Evolutionary conservation across 2,113 vertebrate species (phyloP).

Genomic region (Paraplagusia blochii): DNA sequence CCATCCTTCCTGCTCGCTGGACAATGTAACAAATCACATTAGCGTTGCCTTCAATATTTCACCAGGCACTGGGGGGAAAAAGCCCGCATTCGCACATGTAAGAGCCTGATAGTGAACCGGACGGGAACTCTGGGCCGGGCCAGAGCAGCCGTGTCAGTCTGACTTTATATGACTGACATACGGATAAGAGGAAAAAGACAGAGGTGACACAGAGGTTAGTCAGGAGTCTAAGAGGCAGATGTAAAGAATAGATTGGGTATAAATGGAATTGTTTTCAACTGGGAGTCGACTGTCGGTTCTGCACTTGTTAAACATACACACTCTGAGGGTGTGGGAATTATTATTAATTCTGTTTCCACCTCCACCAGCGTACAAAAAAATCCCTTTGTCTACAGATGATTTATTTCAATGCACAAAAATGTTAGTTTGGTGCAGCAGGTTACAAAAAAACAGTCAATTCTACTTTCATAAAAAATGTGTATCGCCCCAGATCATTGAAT

Average conservation of each 20-base stretch:
- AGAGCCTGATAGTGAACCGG: neutral
- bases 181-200: slow-evolving; percentile 36
- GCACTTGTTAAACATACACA: slow-evolving; percentile 25
- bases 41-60: slow-evolving; percentile 24
- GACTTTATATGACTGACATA: slow-evolving; percentile 36
- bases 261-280: slow-evolving; percentile 49
- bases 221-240: neutral
- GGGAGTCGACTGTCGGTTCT: slow-evolving; percentile 38
- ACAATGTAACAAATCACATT: slow-evolving; percentile 25
- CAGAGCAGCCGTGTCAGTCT: slow-evolving; percentile 9
- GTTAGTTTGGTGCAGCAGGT: neutral
- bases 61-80: slow-evolving; percentile 2
- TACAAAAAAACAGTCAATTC: slow-evolving; percentile 7
- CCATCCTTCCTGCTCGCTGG: slow-evolving; percentile 7
- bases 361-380: too few species aligned
- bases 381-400: too few species aligned
- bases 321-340: neutral
- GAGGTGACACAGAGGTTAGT: slow-evolving; percentile 37
- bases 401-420: neutral
- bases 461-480: slow-evolving; percentile 10
- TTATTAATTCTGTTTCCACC: too few species aligned
- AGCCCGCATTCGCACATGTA: slow-evolving; percentile 3
- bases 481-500: slow-evolving; percentile 15
- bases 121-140: slow-evolving; percentile 7
- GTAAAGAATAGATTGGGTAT: slow-evolving; percentile 24